A percentile compares a stretch with the other conserved stretches of the same genome.
phyloP scores from a whole-genome alignment of 2,888 invertebrate genomes.

The Athalia rosae region DNA sequence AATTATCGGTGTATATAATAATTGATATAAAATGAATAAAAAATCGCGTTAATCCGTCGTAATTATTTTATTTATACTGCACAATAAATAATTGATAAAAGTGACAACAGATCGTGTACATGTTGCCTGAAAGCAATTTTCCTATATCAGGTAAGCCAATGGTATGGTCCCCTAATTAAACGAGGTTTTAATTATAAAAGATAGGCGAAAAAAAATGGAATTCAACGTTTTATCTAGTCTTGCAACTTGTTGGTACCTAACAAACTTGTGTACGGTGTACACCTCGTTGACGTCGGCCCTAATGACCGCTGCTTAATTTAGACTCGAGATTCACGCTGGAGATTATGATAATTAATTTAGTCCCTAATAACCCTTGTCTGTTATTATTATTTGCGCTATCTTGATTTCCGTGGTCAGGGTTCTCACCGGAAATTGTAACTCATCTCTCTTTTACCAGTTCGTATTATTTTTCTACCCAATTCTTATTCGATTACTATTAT shows the following conservation, averaged over 20 bases:
- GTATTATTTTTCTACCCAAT: neutral
- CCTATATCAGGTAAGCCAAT: slow-evolving; percentile 70
- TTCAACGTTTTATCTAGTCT: neutral
- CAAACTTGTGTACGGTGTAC: neutral
- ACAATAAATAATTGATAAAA: slow-evolving; percentile 12
- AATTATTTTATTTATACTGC: neutral
- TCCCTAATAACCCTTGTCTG: slow-evolving; percentile 7
- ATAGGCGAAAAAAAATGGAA: neutral
- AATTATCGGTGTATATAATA: neutral
- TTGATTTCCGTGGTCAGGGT: slow-evolving; percentile 16
- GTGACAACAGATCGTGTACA: slow-evolving; percentile 58
- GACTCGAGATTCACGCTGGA: slow-evolving; percentile 25
- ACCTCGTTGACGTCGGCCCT: slow-evolving; percentile 6
- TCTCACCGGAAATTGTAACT: neutral
- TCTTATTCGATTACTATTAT: no score
- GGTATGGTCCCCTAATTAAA: no score
- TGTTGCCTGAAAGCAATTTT: slow-evolving; percentile 73
- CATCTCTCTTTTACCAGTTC: neutral
- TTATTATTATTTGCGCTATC: slow-evolving; percentile 19
- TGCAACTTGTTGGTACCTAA: no score
- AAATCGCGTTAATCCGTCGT: slow-evolving; percentile 4
- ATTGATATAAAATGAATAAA: neutral
- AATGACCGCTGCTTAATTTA: slow-evolving; percentile 22
- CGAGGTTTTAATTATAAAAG: neutral
- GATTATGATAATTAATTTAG: slow-evolving; percentile 29